A percentile compares a stretch with the other conserved stretches of the same genome.
phyloP scores from a whole-genome alignment of 1,140 invertebrate species.

The Bemisia tabaci region DNA sequence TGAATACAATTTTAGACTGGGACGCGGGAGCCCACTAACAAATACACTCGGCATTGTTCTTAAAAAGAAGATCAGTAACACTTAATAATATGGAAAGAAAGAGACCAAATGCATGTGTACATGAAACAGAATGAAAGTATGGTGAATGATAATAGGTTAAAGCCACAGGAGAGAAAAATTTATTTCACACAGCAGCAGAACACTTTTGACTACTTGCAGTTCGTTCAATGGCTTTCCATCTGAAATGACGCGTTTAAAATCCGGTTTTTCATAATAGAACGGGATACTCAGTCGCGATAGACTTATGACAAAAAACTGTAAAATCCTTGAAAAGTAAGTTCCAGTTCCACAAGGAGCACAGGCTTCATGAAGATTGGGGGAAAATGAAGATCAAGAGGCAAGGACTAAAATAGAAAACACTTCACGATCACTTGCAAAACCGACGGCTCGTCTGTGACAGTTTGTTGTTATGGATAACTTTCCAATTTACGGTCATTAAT shows the following conservation, averaged over 20 bases:
- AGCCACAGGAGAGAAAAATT: background rate
- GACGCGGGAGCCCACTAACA: background rate
- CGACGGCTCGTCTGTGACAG: too few species aligned
- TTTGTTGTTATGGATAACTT: too few species aligned
- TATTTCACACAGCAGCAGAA: background rate
- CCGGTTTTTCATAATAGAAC: background rate
- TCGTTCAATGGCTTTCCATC: background rate
- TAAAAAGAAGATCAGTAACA: background rate
- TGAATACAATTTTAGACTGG: background rate
- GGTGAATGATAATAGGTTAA: too few species aligned
- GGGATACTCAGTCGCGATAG: background rate
- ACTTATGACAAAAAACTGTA: constrained; percentile 6
- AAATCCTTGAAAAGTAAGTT: background rate
- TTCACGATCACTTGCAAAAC: too few species aligned
- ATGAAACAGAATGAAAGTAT: too few species aligned
- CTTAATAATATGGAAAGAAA: background rate
- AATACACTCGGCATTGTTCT: background rate
- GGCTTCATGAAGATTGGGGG: too few species aligned
- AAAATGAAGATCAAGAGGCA: too few species aligned
- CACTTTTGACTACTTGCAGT: background rate
- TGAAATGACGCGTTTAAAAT: background rate
- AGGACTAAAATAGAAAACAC: too few species aligned
- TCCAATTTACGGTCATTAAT: too few species aligned
- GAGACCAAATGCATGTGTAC: background rate
- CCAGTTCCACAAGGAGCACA: too few species aligned